phyloP scores from a whole-genome alignment of 2,113 vertebrate species.

The Anhinga rufa region DNA sequence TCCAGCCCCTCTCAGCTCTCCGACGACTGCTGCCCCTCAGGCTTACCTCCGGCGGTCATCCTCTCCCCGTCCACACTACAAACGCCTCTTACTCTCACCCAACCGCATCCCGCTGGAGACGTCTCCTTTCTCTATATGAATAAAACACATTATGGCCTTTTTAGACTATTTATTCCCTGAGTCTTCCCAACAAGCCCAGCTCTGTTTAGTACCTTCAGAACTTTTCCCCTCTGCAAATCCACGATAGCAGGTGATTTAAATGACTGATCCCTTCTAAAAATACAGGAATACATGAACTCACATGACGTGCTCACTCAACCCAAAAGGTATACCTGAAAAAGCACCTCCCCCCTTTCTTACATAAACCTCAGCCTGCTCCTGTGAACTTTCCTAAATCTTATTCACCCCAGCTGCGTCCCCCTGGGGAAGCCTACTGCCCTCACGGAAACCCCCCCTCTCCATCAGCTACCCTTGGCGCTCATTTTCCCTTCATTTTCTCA shows the following conservation, averaged over 20 bases:
- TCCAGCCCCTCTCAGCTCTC: neutral
- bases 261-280: neutral
- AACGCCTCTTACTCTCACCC: accelerated
- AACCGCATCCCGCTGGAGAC: accelerated
- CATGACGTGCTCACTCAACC: neutral
- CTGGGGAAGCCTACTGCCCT: neutral
- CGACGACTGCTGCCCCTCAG: neutral
- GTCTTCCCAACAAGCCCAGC: neutral
- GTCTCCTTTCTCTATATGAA: neutral
- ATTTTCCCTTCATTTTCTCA: neutral
- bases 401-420: neutral
- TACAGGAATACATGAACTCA: neutral
- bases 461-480: neutral
- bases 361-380: neutral
- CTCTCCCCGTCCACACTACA: accelerated
- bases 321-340: neutral
- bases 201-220: neutral
- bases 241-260: neutral
- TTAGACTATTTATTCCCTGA: neutral
- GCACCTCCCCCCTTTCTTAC: neutral
- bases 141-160: neutral
- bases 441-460: neutral
- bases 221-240: neutral
- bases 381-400: accelerated
- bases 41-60: accelerated